Percentiles rank a stretch among this genome's conserved stretches.
These are phyloP conservation scores for Cancer borealis DNA, from an alignment of 2,888 invertebrate species.

Conservation along the genomic window DNA sequence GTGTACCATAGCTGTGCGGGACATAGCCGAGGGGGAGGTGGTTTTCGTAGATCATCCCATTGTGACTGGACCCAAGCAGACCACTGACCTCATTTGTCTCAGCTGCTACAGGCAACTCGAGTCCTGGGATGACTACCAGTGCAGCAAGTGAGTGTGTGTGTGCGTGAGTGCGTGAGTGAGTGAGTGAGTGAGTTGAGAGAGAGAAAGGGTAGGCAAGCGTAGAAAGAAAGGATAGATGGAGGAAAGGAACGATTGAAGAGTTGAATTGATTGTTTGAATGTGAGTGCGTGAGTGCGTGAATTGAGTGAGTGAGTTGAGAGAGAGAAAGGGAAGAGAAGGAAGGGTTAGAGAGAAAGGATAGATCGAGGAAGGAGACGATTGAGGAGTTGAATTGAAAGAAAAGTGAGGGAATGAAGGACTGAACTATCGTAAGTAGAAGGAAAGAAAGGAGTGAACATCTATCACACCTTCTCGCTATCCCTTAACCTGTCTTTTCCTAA, in stretches of 20 bases:
- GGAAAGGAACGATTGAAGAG: not conserved
- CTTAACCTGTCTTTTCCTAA: not conserved
- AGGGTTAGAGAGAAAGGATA: not conserved
- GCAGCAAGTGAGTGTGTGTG: constrained; percentile 69
- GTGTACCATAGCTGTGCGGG: constrained; percentile 72
- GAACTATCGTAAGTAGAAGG: not conserved
- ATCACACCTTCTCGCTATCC: not conserved
- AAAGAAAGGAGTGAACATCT: not conserved
- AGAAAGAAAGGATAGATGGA: not conserved
- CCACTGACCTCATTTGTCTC: constrained; percentile 70
- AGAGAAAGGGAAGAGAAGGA: not conserved
- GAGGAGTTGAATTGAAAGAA: not conserved
- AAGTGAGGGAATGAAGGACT: not conserved
- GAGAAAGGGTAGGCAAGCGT: too few relatives aligned
- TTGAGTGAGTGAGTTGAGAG: not conserved
- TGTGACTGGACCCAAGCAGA: constrained; percentile 76
- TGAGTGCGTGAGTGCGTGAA: not conserved
- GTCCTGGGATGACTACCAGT: constrained; percentile 60
- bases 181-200: not conserved
- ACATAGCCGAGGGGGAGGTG: constrained; percentile 74
- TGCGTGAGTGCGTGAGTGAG: constrained; percentile 56
- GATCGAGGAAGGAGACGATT: not conserved
- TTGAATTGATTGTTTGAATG: not conserved
- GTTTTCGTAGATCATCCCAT: constrained; percentile 73
- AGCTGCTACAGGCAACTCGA: constrained; percentile 75